Conservation (phyloP, 2,888 invertebrate genomes). For the Prostheceraeus crozeri region DNA sequence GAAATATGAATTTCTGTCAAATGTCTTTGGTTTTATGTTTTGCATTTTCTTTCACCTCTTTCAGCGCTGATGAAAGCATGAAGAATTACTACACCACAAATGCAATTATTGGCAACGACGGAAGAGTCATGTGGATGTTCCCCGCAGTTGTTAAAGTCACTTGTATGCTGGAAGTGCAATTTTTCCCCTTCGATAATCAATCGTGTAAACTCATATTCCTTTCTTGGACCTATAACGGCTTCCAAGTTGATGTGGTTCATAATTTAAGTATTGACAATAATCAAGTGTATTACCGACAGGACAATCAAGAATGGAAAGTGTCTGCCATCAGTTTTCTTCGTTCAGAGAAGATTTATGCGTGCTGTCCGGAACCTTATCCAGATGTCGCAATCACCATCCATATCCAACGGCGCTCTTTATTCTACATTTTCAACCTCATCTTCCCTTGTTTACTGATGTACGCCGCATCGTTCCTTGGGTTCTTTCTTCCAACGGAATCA, state of each 20-base stretch:
- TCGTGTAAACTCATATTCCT: conserved; percentile 59
- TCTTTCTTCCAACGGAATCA: conserved; percentile 45
- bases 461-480: conserved; percentile 45
- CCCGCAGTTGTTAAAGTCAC: conserved; percentile 59
- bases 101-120: conserved; percentile 57
- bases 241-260: conserved; percentile 49
- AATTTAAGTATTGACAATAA: conserved; percentile 23
- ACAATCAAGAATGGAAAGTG: conserved; percentile 27
- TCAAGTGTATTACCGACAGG: conserved; percentile 17
- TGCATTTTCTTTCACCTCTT: too few species aligned
- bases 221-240: conserved; percentile 59
- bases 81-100: conserved; percentile 53
- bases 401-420: conserved; percentile 44
- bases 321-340: conserved; percentile 15
- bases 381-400: conserved; percentile 46
- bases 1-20: too few species aligned
- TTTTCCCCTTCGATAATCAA: conserved; percentile 60
- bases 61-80: conserved; percentile 45
- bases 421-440: conserved; percentile 46
- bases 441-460: conserved; percentile 45
- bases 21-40: too few species aligned
- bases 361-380: conserved; percentile 45
- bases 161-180: conserved; percentile 59
- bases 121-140: conserved; percentile 59
- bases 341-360: conserved; percentile 44